phyloP scores from a whole-genome alignment of 1,140 invertebrate species.

The Lasioglossum baleicum region DNA sequence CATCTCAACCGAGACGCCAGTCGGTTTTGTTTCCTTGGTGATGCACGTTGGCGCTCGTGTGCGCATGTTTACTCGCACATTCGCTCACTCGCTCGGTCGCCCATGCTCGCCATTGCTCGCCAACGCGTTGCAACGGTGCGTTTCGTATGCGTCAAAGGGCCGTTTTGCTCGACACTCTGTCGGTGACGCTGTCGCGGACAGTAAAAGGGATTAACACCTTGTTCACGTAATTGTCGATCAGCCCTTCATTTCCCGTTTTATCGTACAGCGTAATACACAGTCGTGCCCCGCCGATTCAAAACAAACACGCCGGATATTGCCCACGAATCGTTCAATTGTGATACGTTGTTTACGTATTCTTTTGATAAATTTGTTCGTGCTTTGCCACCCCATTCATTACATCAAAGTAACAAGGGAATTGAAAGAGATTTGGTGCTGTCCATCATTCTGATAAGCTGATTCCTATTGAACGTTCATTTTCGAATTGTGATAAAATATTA shows the following conservation, averaged over 20 bases:
- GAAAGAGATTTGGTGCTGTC: neutral
- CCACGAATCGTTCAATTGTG: slow-evolving; percentile 43
- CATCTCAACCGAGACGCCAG: slow-evolving; percentile 26
- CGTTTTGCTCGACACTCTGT: slow-evolving; percentile 49
- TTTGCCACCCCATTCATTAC: slow-evolving; percentile 40
- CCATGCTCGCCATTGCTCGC: too few species aligned
- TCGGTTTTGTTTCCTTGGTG: neutral
- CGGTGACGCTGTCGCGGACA: slow-evolving; percentile 53
- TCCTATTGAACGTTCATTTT: too few species aligned
- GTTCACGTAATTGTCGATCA: slow-evolving; percentile 50
- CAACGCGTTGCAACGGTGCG: slow-evolving; percentile 29
- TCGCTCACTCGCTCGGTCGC: neutral
- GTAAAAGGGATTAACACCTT: slow-evolving; percentile 71
- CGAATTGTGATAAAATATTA: too few species aligned
- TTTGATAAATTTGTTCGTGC: slow-evolving; percentile 45
- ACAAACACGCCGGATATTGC: slow-evolving; percentile 25
- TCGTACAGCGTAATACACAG: slow-evolving; percentile 4
- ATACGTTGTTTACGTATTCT: slow-evolving; percentile 53
- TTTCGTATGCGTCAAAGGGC: slow-evolving; percentile 66
- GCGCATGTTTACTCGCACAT: neutral
- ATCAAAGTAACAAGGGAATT: slow-evolving; percentile 52
- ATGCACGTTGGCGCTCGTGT: neutral
- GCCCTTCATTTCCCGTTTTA: slow-evolving; percentile 56
- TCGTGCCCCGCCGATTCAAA: slow-evolving; percentile 22
- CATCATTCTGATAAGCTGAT: too few species aligned